phyloP scores from a whole-genome alignment of 2,113 vertebrate genomes.

The Vulpes lagopus region DNA sequence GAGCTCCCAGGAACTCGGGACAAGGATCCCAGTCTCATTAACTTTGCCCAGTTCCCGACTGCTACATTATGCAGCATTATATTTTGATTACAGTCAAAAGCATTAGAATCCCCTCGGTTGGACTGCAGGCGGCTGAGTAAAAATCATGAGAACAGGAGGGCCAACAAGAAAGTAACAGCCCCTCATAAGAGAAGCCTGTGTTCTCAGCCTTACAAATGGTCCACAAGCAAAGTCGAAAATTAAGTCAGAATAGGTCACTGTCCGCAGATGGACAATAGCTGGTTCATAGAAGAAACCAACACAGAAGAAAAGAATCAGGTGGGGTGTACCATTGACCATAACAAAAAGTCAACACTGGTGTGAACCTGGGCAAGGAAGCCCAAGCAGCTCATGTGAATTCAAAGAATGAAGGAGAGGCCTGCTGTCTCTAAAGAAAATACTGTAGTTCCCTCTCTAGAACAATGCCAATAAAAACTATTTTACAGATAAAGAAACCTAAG shows the following conservation, averaged over 20 bases:
- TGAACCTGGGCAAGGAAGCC: neutral
- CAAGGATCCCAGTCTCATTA: neutral
- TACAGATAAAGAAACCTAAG: conserved; percentile 14
- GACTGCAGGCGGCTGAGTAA: neutral
- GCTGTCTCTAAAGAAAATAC: neutral
- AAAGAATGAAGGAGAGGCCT: neutral
- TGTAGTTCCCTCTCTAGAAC: neutral
- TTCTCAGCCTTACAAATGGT: neutral
- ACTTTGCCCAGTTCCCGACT: neutral
- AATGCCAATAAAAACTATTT: conserved; percentile 40
- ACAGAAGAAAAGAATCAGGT: neutral
- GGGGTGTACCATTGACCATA: neutral
- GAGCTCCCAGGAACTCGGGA: neutral
- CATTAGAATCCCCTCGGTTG: neutral
- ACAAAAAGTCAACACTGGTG: neutral
- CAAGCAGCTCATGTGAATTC: neutral
- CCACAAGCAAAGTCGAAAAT: neutral
- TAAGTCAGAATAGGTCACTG: neutral
- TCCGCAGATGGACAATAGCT: neutral
- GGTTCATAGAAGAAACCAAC: neutral
- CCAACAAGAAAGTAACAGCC: neutral
- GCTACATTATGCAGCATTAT: neutral
- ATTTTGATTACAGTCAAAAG: neutral
- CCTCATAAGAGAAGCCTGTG: neutral
- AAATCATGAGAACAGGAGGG: neutral